Base-by-base conservation (phyloP, 2,113 vertebrate species). In the Coturnix japonica region DNA sequence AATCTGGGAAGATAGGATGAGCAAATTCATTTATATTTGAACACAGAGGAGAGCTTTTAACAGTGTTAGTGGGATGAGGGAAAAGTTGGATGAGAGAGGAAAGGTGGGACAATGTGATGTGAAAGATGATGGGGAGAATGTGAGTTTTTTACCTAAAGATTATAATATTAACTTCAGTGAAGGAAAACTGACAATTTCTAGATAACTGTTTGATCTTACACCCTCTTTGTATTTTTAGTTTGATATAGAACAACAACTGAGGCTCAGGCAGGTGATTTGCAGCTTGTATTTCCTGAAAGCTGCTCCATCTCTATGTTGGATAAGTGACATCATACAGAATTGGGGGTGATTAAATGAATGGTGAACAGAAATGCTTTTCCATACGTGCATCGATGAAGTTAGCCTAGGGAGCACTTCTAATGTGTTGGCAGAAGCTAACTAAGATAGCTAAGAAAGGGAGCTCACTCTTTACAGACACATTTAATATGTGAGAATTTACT, bases 301-400 rank as follows among this genome's bases (percentile, higher is more conserved):
- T 59, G 19, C 33, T 74, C 60, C 33, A 37, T 54, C 14, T 83
- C 7, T 84, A 57, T 53, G 51, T 69, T 53, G 39, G 47, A 41
- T 47, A 84, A 84, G 28, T 49, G 72, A 22, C n/a, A 41, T 88
- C 69, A 49, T 80, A 72, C 2, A 65, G n/a, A 67, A 26, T 60
- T 73, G 88, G 21, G 7, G 12, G 7, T 81, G 6, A 1, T 51
- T 75, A 56, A 60, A 13, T 30, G 9, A 78, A 9, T 83, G 26
- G 14, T 47, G 43, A 69, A n/a, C 11, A 47, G 39, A 57, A 87
- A 77, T 47, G 8, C 18, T 57, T 89, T 81, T 61, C 39, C 14
- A 13, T 2, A 2, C 8, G 3, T 53, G 18, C 23, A 53, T 61
- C n/a, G 33, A 25, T 0, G 0, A 57, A 35, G 31, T 87, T 90